Base-by-base conservation (phyloP, 2,797 vertebrate species). In the Cercopithecus hamlyni region DNA sequence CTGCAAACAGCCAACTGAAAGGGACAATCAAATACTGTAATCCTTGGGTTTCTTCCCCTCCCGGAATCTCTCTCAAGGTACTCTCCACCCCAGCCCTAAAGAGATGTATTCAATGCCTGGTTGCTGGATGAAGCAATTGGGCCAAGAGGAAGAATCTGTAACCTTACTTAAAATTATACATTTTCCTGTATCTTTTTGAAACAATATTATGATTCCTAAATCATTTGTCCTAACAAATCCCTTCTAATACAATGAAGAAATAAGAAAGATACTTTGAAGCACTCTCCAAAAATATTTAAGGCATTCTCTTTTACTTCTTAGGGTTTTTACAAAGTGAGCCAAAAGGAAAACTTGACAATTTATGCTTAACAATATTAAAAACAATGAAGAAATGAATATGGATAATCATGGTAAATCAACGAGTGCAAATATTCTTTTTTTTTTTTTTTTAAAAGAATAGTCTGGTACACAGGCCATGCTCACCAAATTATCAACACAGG, bases 401-500 rank as follows among this genome's bases (percentile, higher is more conserved):
- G 17, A 80, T 36, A 88, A 45, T 57, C 14, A 4, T 7, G 86
- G 14, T 20, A 50, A 90, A 86, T 52, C 33, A 85, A 11, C 58
- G 30, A 64, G 2, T 24, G 7, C 20, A 67, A 50, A 15, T 73
- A 73, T 8, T 22, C 12, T 36, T 43, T 76, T 73, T 80, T 67
- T 86, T 48, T 41, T 30, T 52, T 36, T 81, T 55, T 30, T 61
- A 22, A 4, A 80, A 41, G 39, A 52, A 52, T 11, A 81, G 24
- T 45, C 33, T 67, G n/a, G 33, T 11, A 61, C 0, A 10, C 3
- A 24, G 11, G 7, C 33, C 24, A 73, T 39, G 79, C 98, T 98
- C 88, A 99, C 98, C 0, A 95, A 89, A 70, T 97, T 97, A 88
- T 99, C 98, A 0, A 97, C 97, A 27, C 98, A 99, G 82, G 80